Percentiles rank a stretch among this genome's conserved stretches.
Evolutionary conservation across 2,797 vertebrate species (phyloP).

Genomic region (Pseudochirops corinnae): DNA sequence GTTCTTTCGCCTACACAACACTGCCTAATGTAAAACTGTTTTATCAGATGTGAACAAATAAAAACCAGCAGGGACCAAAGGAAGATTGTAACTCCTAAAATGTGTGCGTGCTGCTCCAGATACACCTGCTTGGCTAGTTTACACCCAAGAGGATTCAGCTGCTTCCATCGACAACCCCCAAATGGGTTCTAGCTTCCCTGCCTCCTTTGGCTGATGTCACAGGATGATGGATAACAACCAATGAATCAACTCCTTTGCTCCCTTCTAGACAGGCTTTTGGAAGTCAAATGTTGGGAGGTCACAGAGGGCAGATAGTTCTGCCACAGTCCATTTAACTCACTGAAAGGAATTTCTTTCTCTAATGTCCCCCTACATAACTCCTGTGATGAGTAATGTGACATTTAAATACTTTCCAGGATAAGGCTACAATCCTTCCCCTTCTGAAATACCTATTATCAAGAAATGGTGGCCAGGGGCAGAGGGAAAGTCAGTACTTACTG

Average conservation of each 20-base stretch:
- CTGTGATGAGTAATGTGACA: not conserved
- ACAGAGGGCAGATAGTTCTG: not conserved
- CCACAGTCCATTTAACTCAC: not conserved
- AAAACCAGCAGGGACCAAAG: not conserved
- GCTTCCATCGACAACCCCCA: fast-evolving
- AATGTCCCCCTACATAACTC: not conserved
- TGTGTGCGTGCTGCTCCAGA: not conserved
- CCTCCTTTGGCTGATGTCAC: not conserved
- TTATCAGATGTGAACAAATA: not conserved
- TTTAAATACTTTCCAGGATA: not conserved
- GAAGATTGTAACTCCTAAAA: not conserved
- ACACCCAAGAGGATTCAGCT: not conserved
- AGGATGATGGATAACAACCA: not conserved
- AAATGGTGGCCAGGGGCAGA: not conserved
- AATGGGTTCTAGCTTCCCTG: not conserved
- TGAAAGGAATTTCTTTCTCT: not conserved
- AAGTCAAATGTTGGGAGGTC: not conserved
- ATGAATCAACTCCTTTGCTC: not conserved
- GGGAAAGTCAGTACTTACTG: conserved; percentile 86
- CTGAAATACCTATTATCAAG: not conserved
- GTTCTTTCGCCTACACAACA: not conserved
- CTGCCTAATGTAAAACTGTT: not conserved
- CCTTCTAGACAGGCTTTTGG: not conserved
- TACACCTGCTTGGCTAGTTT: not conserved
- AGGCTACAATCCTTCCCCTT: not conserved